These are phyloP conservation scores for Numenius phaeopus DNA, from an alignment of 2,797 vertebrate species.

Conservation along the genomic window DNA sequence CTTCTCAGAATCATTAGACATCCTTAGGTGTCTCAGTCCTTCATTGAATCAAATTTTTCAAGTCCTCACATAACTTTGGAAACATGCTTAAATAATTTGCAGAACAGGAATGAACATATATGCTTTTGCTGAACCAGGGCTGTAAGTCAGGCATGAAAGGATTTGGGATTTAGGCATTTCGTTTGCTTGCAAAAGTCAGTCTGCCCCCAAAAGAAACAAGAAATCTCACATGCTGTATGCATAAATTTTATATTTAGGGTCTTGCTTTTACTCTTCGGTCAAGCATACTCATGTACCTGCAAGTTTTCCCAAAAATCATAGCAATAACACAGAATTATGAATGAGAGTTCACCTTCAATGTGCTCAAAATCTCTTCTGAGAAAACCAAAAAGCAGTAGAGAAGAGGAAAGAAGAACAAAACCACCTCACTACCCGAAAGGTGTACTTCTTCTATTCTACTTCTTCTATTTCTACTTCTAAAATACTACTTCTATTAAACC, in stretches of 20 bases:
- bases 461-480: too few species aligned
- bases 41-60: not conserved
- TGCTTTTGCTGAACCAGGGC: not conserved
- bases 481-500: not conserved
- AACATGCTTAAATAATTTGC: not conserved
- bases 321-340: not conserved
- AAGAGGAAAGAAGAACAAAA: not conserved
- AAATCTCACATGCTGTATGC: not conserved
- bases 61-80: not conserved
- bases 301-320: not conserved
- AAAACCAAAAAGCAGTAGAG: not conserved
- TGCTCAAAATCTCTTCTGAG: not conserved
- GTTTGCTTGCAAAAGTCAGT: not conserved
- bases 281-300: not conserved
- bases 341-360: not conserved
- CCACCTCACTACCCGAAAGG: rapidly evolving
- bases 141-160: not conserved
- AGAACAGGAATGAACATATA: not conserved
- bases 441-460: too few species aligned
- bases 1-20: not conserved
- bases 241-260: not conserved
- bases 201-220: not conserved
- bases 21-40: not conserved
- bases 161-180: not conserved
- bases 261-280: not conserved